Evolutionary conservation across 2,888 invertebrate species (phyloP), one percentile per base, ranked within the genome.

Genomic region (Sinodicranocentrus sp.): DNA sequence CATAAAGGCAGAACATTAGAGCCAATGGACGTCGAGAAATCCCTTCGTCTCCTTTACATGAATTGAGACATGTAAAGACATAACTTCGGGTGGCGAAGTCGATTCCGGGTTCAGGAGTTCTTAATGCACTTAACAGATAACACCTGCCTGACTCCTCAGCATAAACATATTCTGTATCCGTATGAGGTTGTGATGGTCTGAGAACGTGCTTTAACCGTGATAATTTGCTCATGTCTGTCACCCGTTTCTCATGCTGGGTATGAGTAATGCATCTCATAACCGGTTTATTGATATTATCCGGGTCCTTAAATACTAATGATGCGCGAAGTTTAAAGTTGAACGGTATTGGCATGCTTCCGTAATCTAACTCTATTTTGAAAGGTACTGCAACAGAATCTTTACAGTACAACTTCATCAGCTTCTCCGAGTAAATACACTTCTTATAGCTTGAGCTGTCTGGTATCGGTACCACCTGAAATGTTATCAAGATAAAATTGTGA

Each of bases 1-100:
- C 73, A 25, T 19, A 73, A 1, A 73, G 61, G 15, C 39, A 59
- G 26, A 73, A 73, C 43, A 73, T n/a, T 1, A 73, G 6, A 0
- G 73, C 39, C 1, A 61, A 33, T 8, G 23, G 43, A 1, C 26
- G 39, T 1, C 59, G 10, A 6, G 1, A 1, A 10, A 28, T 73
- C 17, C 43, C 59, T 1, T 21, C 44, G 0, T 25, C 15, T n/a
- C 28, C 54, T 13, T 19, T 2, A 39, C 54, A 71, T 10, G 54
- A 43, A 43, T 17, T 65, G 6, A 65, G 43, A 23, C 71, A 71
- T 0, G 57, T 57, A 26, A 71, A 71, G 0, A 23, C 21, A 17
- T n/a, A 57, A 10, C 33, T 71, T 21, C 57, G 2, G n/a, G 33
- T 52, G 26, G 52, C 28, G 17, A 6, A 70, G 1, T 13, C 5